Base-by-base conservation (phyloP, 2,888 invertebrate genomes). In the Drepana falcataria region DNA sequence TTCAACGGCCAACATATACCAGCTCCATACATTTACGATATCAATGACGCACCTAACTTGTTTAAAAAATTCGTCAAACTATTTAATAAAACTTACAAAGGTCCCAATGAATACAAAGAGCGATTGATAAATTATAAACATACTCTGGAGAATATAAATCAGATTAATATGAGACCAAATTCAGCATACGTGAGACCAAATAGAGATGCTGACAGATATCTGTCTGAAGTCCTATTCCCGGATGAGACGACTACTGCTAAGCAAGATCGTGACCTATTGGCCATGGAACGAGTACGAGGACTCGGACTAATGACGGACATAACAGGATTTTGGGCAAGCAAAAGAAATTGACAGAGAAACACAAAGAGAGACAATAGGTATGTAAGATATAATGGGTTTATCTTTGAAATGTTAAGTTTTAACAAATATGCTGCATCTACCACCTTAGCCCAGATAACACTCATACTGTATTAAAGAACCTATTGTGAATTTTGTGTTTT, bases 131-230 rank as follows among this genome's bases (percentile, higher is more conserved):
- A 73, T 57, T 86, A 85, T 59, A 53, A 85, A 54, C 49, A 66
- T 48, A 83, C 85, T 37, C 60, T 87, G 47, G 68, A 62, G 47
- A 66, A 55, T 40, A 69, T 86, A 53, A 86, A 86, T 58, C 44
- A 51, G 9, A 76, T 79, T 35, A 87, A 86, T 65, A 58, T 71
- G 0, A 51, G 60, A 35, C 48, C 67, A 2, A 59, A 62, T 3
- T 55, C 61, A 2, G 53, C 59, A 3, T 81, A 78, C 68, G 75
- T 86, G 44, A 63, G 60, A 2, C 71, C 71, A 0, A 81, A 85
- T 69, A 60, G 73, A 49, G 73, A 70, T 51, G 85, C 84, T 1
- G 87, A 87, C 56, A 44, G 9, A 44, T 44, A 9, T 2, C 65
- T 70, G 49, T 70, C 76, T 5, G 60, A 68, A 2, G 61, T 61